phyloP scores from a whole-genome alignment of 2,797 vertebrate genomes.

The Cryptoprocta ferox region DNA sequence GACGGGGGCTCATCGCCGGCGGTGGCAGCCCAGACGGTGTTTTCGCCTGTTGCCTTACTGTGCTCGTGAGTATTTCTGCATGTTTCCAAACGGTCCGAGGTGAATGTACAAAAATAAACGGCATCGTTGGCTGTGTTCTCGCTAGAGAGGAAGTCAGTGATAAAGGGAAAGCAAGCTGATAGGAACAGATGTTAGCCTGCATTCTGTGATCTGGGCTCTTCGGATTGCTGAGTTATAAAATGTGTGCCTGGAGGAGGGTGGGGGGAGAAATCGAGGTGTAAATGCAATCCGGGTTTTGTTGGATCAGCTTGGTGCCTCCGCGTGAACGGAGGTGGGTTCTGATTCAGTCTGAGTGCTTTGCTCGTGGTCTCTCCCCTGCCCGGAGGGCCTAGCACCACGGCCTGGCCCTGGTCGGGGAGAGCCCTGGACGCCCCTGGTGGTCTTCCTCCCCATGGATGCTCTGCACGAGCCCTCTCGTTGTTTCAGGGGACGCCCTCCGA shows the following conservation, averaged over 20 bases:
- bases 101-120: rapidly evolving
- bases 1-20: not conserved
- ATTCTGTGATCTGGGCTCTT: not conserved
- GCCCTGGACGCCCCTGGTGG: rapidly evolving
- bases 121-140: not conserved
- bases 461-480: rapidly evolving
- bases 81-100: not conserved
- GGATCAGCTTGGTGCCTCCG: not conserved
- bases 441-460: not conserved
- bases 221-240: not conserved
- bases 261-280: not conserved
- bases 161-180: not conserved
- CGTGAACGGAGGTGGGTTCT: not conserved
- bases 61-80: rapidly evolving
- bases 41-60: not conserved
- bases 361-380: rapidly evolving
- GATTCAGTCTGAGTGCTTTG: no score
- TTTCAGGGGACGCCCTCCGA: slow-evolving; percentile 90
- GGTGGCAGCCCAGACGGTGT: not conserved
- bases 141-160: not conserved
- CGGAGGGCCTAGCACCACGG: rapidly evolving
- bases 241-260: not conserved
- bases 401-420: not conserved
- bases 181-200: not conserved
- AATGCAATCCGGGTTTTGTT: not conserved